Percentiles rank a stretch among this genome's conserved stretches.
phyloP scores from a whole-genome alignment of 2,797 vertebrate species.

The Xerus rutilus region DNA sequence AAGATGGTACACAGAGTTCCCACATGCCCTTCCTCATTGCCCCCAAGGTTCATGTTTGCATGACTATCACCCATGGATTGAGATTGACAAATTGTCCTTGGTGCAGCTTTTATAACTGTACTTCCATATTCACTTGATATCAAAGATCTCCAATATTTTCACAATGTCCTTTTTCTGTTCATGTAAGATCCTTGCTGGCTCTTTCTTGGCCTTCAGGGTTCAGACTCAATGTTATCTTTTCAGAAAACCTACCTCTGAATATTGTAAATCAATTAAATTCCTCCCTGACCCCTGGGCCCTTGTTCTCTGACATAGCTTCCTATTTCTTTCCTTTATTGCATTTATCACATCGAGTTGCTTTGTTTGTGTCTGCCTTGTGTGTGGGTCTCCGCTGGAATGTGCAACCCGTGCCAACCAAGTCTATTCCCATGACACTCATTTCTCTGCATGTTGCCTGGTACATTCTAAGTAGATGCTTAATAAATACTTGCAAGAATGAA shows the following conservation, averaged over 20 bases:
- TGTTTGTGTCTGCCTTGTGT: not conserved
- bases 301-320: not conserved
- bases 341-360: not conserved
- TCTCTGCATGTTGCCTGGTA: not conserved
- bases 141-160: not conserved
- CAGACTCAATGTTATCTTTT: not conserved
- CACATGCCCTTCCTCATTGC: not conserved
- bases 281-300: not conserved
- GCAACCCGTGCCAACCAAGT: not conserved
- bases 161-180: not conserved
- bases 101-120: not conserved
- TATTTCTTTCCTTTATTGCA: not conserved
- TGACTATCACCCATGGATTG: not conserved
- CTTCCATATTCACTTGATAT: not conserved
- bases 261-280: slow-evolving; percentile 11
- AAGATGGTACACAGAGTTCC: not conserved
- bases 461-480: not conserved
- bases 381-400: not conserved
- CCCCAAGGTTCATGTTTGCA: not conserved
- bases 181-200: not conserved
- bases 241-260: not conserved
- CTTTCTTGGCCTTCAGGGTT: not conserved
- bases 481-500: not conserved
- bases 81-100: not conserved
- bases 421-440: not conserved